Conservation (phyloP, 2,888 invertebrate species). For the Tetramorium bicarinatum region DNA sequence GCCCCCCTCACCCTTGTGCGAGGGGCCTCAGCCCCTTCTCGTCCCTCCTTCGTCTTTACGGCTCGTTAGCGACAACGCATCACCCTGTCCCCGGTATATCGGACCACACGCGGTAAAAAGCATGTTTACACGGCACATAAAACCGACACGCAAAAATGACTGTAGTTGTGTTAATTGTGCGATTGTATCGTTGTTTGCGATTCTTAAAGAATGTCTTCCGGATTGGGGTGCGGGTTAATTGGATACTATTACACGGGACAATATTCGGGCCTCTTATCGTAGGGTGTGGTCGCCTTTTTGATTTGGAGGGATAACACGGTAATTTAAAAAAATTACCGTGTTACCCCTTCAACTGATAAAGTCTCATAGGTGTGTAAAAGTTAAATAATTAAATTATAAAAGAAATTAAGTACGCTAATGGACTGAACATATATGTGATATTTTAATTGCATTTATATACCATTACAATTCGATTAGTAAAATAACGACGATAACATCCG, state of each 20-base stretch:
- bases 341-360: no score
- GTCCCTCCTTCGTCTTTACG: conserved; percentile 70
- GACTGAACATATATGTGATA: not conserved
- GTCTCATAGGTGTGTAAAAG: not conserved
- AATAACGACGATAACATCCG: not conserved
- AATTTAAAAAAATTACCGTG: not conserved
- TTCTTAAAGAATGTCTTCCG: conserved; percentile 44
- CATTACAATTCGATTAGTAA: not conserved
- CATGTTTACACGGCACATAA: conserved; percentile 47
- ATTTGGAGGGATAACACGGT: not conserved
- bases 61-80: conserved; percentile 73
- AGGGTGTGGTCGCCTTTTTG: conserved; percentile 32
- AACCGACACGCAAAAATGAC: not conserved
- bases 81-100: conserved; percentile 47
- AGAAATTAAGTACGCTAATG: not conserved
- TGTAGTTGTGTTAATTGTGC: conserved; percentile 25
- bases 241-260: conserved; percentile 12
- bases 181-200: conserved; percentile 46
- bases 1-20: conserved; percentile 32
- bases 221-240: conserved; percentile 37
- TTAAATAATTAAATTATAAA: conserved; percentile 4
- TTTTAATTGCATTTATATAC: not conserved
- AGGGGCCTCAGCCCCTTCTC: conserved; percentile 51
- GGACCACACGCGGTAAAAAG: conserved; percentile 42
- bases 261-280: not conserved